phyloP scores from a whole-genome alignment of 1,140 invertebrate genomes.

The Drosophila pallidifrons region DNA sequence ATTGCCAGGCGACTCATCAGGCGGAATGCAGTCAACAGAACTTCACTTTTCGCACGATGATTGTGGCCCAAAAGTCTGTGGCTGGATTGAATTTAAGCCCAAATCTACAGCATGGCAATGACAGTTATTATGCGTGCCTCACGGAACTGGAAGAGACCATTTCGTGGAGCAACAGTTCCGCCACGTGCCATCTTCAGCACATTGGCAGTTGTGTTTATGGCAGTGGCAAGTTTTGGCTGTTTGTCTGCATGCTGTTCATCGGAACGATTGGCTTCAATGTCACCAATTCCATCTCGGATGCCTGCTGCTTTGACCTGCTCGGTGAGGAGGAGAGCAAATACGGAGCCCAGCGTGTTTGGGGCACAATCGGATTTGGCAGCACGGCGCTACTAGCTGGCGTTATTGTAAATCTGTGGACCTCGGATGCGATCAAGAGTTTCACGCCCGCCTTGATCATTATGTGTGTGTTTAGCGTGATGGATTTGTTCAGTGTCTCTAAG shows the following conservation, averaged over 20 bases:
- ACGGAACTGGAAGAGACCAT: not conserved
- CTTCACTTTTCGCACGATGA: slow-evolving; percentile 11
- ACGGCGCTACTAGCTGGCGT: slow-evolving; percentile 89
- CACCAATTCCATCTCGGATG: slow-evolving; percentile 91
- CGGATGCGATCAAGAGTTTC: slow-evolving; percentile 87
- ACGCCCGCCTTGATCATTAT: slow-evolving; percentile 90
- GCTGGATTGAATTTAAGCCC: slow-evolving; percentile 31
- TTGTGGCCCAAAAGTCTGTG: slow-evolving; percentile 33
- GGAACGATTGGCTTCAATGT: slow-evolving; percentile 92
- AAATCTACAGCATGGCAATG: slow-evolving; percentile 54
- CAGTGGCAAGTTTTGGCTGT: slow-evolving; percentile 89
- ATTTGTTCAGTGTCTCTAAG: slow-evolving; percentile 88
- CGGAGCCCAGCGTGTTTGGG: slow-evolving; percentile 92
- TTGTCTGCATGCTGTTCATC: slow-evolving; percentile 89
- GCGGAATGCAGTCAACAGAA: slow-evolving; percentile 44
- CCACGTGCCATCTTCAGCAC: slow-evolving; percentile 34
- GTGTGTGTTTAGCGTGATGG: slow-evolving; percentile 87
- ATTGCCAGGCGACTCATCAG: slow-evolving; percentile 44
- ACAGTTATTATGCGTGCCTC: slow-evolving; percentile 54
- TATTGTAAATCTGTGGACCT: slow-evolving; percentile 87
- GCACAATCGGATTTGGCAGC: slow-evolving; percentile 90
- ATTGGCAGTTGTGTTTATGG: slow-evolving; percentile 85
- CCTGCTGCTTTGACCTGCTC: slow-evolving; percentile 92
- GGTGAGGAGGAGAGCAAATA: slow-evolving; percentile 89
- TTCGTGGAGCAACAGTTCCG: slow-evolving; percentile 29